Base-by-base conservation (phyloP, 2,888 invertebrate species). In the Ypsolopha scabrella region DNA sequence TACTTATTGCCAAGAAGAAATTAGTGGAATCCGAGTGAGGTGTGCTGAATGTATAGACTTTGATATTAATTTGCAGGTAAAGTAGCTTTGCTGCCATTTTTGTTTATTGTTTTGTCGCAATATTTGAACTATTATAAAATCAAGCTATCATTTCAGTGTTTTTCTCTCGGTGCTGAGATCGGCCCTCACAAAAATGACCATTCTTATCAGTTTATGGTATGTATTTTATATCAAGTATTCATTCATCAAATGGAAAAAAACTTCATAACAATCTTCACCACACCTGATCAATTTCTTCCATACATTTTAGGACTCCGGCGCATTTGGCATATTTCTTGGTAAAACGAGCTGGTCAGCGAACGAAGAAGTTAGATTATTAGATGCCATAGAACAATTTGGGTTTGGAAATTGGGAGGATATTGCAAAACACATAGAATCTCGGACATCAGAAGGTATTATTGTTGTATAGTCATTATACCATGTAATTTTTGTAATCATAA, bases 331-430 rank as follows among this genome's bases (percentile, higher is more conserved):
- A 72, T 94, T 93, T 72, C 89, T 91, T 52, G 94, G 94, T 6
- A 89, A 91, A 61, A 93, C 91, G 52, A 93, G 91, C 65, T 98
- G 97, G 97, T 94, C 95, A 51, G 94, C 96, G 0, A 90, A 93
- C 60, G 97, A 98, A 86, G 96, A 97, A 81, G 90, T 96, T 44
- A 90, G 94, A 65, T 82, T 98, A 58, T 83, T 98, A 60, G 96
- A 97, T 85, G 96, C 96, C 1, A 96, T 97, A 61, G 97, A 97
- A 83, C 93, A 95, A 68, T 97, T 94, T 87, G 96, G 97, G 1
- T 97, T 96, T 83, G 97, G 97, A 37, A 98, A 97, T 75, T 98
- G 98, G 97, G 95, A 96, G 77, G 94, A 96, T 75, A 94, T 97
- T 60, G 93, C 96, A 52, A 92, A 93, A 80, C 93, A 96, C 68